These are phyloP conservation scores for Acromyrmex charruanus DNA, from an alignment of 1,140 invertebrate genomes.

Conservation along the genomic window DNA sequence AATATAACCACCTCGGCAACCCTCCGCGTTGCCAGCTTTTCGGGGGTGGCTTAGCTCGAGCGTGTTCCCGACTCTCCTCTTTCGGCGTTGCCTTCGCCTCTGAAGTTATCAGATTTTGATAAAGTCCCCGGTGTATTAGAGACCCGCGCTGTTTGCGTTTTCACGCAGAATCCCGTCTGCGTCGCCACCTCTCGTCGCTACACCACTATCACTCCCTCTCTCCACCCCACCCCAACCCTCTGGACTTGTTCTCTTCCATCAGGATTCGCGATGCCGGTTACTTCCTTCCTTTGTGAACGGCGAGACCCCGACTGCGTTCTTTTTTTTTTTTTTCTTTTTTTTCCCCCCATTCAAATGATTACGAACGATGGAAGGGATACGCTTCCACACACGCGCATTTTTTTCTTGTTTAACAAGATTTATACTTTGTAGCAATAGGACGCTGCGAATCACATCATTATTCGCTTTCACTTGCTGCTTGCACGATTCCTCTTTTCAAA, in stretches of 20 bases:
- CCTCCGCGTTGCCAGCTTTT: conserved; percentile 76
- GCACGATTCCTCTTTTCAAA: background rate
- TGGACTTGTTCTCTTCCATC: conserved; percentile 54
- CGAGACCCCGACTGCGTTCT: conserved; percentile 42
- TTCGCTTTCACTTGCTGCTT: conserved; percentile 5
- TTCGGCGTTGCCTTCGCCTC: conserved; percentile 74
- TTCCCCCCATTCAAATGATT: conserved; percentile 7
- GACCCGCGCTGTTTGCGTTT: conserved; percentile 77
- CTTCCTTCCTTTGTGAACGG: conserved; percentile 36
- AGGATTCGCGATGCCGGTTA: conserved; percentile 67
- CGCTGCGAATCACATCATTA: background rate
- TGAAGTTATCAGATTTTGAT: conserved; percentile 82
- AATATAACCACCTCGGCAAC: conserved; percentile 72
- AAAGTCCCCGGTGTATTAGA: conserved; percentile 81
- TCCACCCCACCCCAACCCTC: background rate
- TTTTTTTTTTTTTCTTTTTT: background rate
- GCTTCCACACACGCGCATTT: background rate
- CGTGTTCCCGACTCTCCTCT: conserved; percentile 67
- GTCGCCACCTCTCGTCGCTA: conserved; percentile 59
- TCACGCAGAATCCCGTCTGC: conserved; percentile 76
- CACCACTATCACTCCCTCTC: conserved; percentile 15
- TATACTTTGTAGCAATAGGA: conserved; percentile 11
- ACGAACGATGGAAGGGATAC: conserved; percentile 23
- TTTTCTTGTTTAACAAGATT: conserved; percentile 34
- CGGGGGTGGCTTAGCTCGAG: conserved; percentile 75